These are phyloP conservation scores for Tridacna gigas DNA, from an alignment of 2,888 invertebrate species.

Conservation along the genomic window DNA sequence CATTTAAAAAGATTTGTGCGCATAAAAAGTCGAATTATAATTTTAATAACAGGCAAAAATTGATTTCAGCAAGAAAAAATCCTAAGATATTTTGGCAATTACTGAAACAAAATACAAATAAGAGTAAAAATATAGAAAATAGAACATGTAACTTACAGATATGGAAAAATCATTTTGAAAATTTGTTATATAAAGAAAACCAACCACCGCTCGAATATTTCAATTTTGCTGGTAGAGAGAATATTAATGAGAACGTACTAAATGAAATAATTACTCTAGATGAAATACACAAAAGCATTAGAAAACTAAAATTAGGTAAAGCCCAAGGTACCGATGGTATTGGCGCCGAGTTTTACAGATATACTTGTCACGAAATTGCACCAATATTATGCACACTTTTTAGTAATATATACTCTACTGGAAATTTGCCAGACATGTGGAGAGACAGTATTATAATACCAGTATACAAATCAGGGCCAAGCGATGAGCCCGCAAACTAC, in stretches of 20 bases:
- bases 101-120: background rate
- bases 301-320: background rate
- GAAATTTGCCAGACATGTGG: background rate
- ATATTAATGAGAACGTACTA: background rate
- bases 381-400: background rate
- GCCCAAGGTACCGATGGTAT: conserved; percentile 12
- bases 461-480: conserved; percentile 8
- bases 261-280: background rate
- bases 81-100: conserved; percentile 4
- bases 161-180: background rate
- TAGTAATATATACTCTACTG: background rate
- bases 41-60: background rate
- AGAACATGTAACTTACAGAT: background rate
- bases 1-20: background rate
- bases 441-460: conserved; percentile 3
- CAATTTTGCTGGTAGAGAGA: background rate
- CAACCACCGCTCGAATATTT: background rate
- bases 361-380: background rate
- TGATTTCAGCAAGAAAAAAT: background rate
- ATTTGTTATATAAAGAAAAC: background rate
- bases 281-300: conserved; percentile 15
- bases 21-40: background rate
- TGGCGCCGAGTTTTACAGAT: conserved; percentile 14
- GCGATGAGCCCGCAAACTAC: conserved; percentile 31
- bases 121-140: background rate